Conservation (phyloP, 2,797 vertebrate species). For the Crenichthys baileyi region DNA sequence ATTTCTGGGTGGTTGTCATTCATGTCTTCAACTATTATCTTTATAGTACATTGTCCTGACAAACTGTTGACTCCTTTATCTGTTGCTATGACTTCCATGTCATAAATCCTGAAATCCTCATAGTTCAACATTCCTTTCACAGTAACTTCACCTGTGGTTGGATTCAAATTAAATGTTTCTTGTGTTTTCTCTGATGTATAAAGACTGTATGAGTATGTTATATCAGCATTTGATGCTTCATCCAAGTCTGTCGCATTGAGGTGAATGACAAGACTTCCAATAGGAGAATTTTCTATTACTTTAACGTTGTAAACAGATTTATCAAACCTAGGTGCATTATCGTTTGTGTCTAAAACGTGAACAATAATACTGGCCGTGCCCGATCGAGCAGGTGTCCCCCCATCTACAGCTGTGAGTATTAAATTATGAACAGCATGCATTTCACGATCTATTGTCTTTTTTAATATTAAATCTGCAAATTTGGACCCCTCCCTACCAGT, state of each 20-base stretch:
- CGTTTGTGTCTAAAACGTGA: slow-evolving; percentile 78
- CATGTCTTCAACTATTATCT: slow-evolving; percentile 75
- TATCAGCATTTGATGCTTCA: slow-evolving; percentile 65
- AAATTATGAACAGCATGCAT: slow-evolving; percentile 62
- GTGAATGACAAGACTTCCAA: slow-evolving; percentile 78
- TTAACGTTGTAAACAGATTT: slow-evolving; percentile 52
- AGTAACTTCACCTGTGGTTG: slow-evolving; percentile 79
- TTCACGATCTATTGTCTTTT: slow-evolving; percentile 67
- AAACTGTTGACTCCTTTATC: slow-evolving; percentile 78
- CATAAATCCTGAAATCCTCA: slow-evolving; percentile 82
- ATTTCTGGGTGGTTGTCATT: slow-evolving; percentile 83
- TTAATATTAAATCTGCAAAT: slow-evolving; percentile 66
- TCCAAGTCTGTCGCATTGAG: slow-evolving; percentile 79
- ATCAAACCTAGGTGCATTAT: slow-evolving; percentile 81
- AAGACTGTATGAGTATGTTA: slow-evolving; percentile 71
- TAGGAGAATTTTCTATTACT: slow-evolving; percentile 74
- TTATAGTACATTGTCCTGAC: slow-evolving; percentile 73
- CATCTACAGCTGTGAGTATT: slow-evolving; percentile 72
- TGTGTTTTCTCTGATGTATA: slow-evolving; percentile 80
- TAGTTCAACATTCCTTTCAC: slow-evolving; percentile 83
- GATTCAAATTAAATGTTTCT: slow-evolving; percentile 67
- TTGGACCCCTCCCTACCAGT: slow-evolving; percentile 66
- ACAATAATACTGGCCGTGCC: slow-evolving; percentile 78
- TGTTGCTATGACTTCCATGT: slow-evolving; percentile 82
- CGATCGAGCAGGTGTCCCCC: slow-evolving; percentile 70